Evolutionary conservation across 2,797 vertebrate species (phyloP).

Genomic region (Tragelaphus oryx): DNA sequence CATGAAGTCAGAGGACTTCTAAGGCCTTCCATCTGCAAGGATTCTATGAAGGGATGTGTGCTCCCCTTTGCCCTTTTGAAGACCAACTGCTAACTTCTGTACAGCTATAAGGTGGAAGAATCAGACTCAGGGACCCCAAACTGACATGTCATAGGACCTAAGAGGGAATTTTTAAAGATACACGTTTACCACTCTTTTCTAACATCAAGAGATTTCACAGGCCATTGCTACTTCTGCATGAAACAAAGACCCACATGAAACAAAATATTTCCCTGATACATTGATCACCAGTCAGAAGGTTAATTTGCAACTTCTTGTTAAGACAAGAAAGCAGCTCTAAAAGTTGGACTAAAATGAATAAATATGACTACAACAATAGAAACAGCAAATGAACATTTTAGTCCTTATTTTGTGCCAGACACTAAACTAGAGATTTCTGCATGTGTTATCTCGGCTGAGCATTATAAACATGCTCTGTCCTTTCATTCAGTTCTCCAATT

Average conservation of each 20-base stretch:
- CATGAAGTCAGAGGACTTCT: background rate
- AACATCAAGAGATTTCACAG: background rate
- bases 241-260: background rate
- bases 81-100: background rate
- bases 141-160: background rate
- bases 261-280: background rate
- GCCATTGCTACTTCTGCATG: background rate
- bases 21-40: background rate
- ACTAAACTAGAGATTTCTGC: slow-evolving; percentile 47
- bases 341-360: slow-evolving; percentile 56
- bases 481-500: slow-evolving; percentile 57
- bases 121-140: background rate
- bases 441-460: slow-evolving; percentile 48
- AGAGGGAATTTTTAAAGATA: slow-evolving; percentile 11
- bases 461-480: slow-evolving; percentile 46
- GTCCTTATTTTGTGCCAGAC: slow-evolving; percentile 57
- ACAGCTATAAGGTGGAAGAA: background rate
- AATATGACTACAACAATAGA: slow-evolving; percentile 54
- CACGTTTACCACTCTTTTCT: background rate
- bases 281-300: slow-evolving; percentile 8
- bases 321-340: slow-evolving; percentile 36
- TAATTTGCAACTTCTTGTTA: background rate
- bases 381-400: slow-evolving; percentile 60
- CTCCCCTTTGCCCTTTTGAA: background rate
- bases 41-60: background rate